phyloP scores from a whole-genome alignment of 2,797 vertebrate species.

The Phrynocephalus vlangalii region DNA sequence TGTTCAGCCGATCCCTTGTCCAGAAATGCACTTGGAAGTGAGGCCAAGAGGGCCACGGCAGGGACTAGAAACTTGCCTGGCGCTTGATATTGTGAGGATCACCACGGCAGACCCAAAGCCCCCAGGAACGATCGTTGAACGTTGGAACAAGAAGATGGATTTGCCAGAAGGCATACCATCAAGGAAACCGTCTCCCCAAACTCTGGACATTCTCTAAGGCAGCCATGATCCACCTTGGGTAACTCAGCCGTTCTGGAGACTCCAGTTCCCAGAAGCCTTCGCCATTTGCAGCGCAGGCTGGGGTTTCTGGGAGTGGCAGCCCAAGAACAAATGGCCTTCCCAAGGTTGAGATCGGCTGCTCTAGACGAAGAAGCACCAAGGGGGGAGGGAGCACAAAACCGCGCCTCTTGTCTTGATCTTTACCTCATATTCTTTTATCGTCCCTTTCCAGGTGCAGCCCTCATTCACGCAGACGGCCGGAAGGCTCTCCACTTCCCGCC shows the following conservation, averaged over 20 bases:
- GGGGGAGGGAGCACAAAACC: rapidly evolving
- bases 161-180: rapidly evolving
- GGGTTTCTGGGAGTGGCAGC: too few relatives aligned
- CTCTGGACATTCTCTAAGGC: background rate
- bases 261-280: too few relatives aligned
- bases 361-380: background rate
- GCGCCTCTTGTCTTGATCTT: background rate
- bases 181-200: rapidly evolving
- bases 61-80: background rate
- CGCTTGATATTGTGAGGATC: background rate
- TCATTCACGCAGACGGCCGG: conserved; percentile 89
- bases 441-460: conserved; percentile 91
- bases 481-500: conserved; percentile 93
- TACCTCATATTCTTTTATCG: conserved; percentile 95
- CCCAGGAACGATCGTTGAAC: background rate
- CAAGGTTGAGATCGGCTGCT: too few relatives aligned
- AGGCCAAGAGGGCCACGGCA: too few relatives aligned
- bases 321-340: too few relatives aligned
- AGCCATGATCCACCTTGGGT: too few relatives aligned
- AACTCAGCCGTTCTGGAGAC: too few relatives aligned
- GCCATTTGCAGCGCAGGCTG: too few relatives aligned
- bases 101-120: background rate
- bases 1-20: background rate
- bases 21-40: background rate
- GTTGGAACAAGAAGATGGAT: background rate